phyloP scores from a whole-genome alignment of 2,888 invertebrate species.

The Drosophila pegasa region DNA sequence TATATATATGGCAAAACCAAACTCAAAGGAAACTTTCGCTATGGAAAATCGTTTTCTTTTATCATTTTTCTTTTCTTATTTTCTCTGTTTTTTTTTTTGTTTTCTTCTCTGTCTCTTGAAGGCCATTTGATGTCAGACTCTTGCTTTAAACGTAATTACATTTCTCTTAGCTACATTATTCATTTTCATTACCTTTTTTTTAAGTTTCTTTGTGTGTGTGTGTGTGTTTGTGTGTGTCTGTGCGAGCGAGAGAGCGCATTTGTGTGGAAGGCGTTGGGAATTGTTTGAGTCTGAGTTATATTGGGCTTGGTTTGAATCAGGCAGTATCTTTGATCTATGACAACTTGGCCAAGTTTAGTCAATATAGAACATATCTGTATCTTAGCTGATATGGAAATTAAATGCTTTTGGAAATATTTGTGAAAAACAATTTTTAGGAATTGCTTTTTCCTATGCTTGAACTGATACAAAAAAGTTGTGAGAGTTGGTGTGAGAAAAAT shows the following conservation, averaged over 20 bases:
- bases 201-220: constrained; percentile 7
- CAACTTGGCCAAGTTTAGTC: neutral
- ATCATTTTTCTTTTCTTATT: neutral
- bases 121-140: constrained; percentile 84
- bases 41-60: constrained; percentile 52
- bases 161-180: constrained; percentile 43
- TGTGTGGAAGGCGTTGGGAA: constrained; percentile 15
- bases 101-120: constrained; percentile 61
- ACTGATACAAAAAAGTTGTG: neutral
- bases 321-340: neutral
- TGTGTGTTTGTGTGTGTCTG: constrained; percentile 2
- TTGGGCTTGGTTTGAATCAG: neutral
- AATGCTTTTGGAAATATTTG: neutral
- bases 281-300: neutral
- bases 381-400: neutral
- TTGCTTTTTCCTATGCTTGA: neutral
- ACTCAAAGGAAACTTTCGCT: constrained; percentile 36
- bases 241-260: constrained; percentile 23
- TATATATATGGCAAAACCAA: constrained; percentile 38
- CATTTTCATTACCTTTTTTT: constrained; percentile 22
- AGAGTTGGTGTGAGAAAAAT: neutral
- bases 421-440: too few relatives aligned
- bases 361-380: constrained; percentile 1
- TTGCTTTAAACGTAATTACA: constrained; percentile 70
- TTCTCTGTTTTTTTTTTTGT: neutral